Base-by-base conservation (phyloP, 2,797 vertebrate genomes). In the Pelobates cultripes region DNA sequence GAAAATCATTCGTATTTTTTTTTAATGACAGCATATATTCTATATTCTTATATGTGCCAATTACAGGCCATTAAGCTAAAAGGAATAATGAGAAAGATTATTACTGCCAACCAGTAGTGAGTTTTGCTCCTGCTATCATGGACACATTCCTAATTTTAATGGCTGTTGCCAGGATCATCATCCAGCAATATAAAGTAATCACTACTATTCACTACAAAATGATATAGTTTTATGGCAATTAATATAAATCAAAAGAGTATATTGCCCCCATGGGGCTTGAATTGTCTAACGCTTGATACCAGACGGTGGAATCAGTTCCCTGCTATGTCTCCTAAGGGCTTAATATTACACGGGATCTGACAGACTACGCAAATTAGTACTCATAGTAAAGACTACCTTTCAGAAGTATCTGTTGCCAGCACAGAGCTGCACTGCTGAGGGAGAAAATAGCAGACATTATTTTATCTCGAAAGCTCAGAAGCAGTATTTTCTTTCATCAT, bases 31-130 rank as follows among this genome's bases (percentile, higher is more conserved):
- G 12, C 47, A 51, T 2, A 51, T 10, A 51, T 43, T 10, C 28
- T 17, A 17, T 64, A 1, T 66, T 12, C 13, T 28, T 73, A 28
- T 72, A 64, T 79, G 53, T 57, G 61, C 45, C 78, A 73, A 43
- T 42, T 73, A 51, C 41, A 64, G 41, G 13, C 17, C 51, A 78
- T 63, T 66, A 79, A 53, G 61, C 28, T 41, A 80, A 80, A 74
- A 74, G 57, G 15, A 80, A 66, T 57, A 74, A 68, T 74, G 63
- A 45, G n/a, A 60, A 55, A 15, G 63, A 68, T 74, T 68, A 73
- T 80, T 74, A 63, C 7, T 57, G 63, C 78, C 78, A 80, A 74
- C 68, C 71, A 73, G 61, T 40, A 79, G 28, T 66, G 60, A 73
- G 15, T 67, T 4, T 43, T 67, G 28, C 71, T 68, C 51, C 72